Percentiles rank a stretch among this genome's conserved stretches.
Evolutionary conservation across 2,797 vertebrate genomes (phyloP).

Genomic region (Helicolenus hilgendorfi): DNA sequence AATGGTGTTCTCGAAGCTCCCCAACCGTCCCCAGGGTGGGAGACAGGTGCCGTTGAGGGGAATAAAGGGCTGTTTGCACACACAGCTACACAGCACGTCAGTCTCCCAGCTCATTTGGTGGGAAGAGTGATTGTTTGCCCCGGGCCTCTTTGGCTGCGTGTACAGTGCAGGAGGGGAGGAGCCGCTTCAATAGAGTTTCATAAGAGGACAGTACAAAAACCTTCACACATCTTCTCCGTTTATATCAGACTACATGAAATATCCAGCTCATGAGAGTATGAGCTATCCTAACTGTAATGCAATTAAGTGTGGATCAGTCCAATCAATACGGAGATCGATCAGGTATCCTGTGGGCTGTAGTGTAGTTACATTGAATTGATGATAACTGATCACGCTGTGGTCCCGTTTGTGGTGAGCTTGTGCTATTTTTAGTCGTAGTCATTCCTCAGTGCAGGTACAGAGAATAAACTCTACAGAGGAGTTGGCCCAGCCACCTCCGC

Average conservation of each 20-base stretch:
- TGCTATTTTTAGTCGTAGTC: constrained; percentile 76
- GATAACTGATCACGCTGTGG: constrained; percentile 37
- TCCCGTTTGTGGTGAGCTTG: constrained; percentile 52
- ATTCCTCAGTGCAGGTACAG: constrained; percentile 72
- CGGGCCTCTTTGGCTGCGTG: constrained; percentile 44
- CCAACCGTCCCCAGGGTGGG: constrained; percentile 53
- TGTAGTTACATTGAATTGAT: constrained; percentile 48
- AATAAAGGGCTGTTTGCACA: constrained; percentile 76
- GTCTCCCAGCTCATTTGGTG: constrained; percentile 52
- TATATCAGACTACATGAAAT: background rate
- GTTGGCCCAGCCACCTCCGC: constrained; percentile 53
- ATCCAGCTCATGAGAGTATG: background rate
- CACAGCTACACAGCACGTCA: constrained; percentile 57
- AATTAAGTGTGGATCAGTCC: constrained; percentile 37
- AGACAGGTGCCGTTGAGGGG: constrained; percentile 70
- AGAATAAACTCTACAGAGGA: constrained; percentile 66
- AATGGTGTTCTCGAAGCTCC: constrained; percentile 62
- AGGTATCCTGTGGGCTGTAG: constrained; percentile 16
- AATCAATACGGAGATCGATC: constrained; percentile 57
- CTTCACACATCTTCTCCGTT: background rate
- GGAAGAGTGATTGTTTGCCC: constrained; percentile 57
- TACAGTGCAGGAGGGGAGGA: constrained; percentile 9
- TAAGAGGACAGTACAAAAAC: background rate
- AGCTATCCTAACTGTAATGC: constrained; percentile 27
- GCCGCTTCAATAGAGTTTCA: background rate